Evolutionary conservation across 2,113 vertebrate species (phyloP), one percentile per base, ranked within the genome.

Genomic region (Dasyurus viverrinus): DNA sequence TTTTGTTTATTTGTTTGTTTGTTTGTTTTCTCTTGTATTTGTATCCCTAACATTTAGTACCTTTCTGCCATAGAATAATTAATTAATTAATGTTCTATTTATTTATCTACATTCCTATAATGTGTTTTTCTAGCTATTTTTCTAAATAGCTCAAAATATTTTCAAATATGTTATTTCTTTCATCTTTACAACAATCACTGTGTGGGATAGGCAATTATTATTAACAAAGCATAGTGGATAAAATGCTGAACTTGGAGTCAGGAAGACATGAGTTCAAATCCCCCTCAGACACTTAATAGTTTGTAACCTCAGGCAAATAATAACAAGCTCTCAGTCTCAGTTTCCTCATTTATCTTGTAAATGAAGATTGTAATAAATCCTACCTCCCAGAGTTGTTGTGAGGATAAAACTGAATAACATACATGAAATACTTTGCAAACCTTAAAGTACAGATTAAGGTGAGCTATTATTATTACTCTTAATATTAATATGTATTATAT

Each of bases 111-210:
- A 14, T 54, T 3, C 36, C n/a, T 60, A n/a, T 16, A 52, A 52
- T 52, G 50, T 52, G 50, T 52, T 52, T 52, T 52, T 10, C 53
- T 91, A 24, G 53, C 57, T 68, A 47, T 54, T 14, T 54, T 3
- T 42, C n/a, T 89, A 76, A 95, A 30, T 91, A 94, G 19, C 36
- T 52, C 54, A 91, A 60, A 91, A 36, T 48, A 84, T 89, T 10
- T n/a, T 94, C 52, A 89, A 6, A 53, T 92, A 22, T 55, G 89
- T 68, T 97, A 47, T 55, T 14, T 2, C 52, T 95, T 53, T 95
- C 95, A 92, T 94, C 90, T 93, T 96, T 48, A 53, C 27, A 95
- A 89, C 48, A 52, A 26, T 53, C 16, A 30, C 52, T 89, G 0
- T 25, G 60, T 93, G 53, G 57, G 19, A 84, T 19, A 16, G 42